Base-by-base conservation (phyloP, 2,113 vertebrate species). In the Cairina moschata region DNA sequence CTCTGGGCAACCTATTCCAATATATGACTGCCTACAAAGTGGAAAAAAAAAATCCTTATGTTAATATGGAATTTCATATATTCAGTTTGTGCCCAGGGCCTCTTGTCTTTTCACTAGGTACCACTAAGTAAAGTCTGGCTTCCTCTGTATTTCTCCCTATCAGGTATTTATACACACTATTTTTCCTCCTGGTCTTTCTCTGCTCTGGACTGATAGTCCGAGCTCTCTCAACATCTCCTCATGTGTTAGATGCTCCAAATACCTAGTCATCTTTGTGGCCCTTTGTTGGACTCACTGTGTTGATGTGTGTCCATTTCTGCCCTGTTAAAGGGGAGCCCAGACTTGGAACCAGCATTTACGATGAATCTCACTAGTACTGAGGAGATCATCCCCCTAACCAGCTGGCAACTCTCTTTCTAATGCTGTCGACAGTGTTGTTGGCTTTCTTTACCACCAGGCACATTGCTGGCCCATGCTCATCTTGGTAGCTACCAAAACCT, bases 161-260 rank as follows among this genome's bases (percentile, higher is more conserved):
- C 40, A 63, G 0, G 0, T 55, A 48, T 48, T 48, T 50, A 50
- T 50, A 23, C 48, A 50, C 48, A 25, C 48, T 50, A 23, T 23
- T 50, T 40, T 50, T 50, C 50, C 50, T 3, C 15, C 29, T 23
- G 31, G 66, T 40, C 31, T 26, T 83, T 89, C 26, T 20, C 16
- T 88, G 59, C 66, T 63, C 36, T 20, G n/a, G 31, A 13, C 8
- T 85, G 36, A 79, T 46, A 34, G 9, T 36, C 21, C 22, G n/a
- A 65, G 6, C 6, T 69, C 17, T 18, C 34, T 84, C 59, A 84
- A 29, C 17, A 31, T 69, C 78, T 63, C 58, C 36, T 88, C 21
- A 14, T 22, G 20, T 1, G 0, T 40, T 38, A 83, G 54, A 8
- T 36, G 3, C 21, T 92, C n/a, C 2, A 1, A 63, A 23, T 7